A percentile compares a stretch with the other conserved stretches of the same genome.
Evolutionary conservation across 2,113 vertebrate species (phyloP).

Genomic region (Gallinago undulata): DNA sequence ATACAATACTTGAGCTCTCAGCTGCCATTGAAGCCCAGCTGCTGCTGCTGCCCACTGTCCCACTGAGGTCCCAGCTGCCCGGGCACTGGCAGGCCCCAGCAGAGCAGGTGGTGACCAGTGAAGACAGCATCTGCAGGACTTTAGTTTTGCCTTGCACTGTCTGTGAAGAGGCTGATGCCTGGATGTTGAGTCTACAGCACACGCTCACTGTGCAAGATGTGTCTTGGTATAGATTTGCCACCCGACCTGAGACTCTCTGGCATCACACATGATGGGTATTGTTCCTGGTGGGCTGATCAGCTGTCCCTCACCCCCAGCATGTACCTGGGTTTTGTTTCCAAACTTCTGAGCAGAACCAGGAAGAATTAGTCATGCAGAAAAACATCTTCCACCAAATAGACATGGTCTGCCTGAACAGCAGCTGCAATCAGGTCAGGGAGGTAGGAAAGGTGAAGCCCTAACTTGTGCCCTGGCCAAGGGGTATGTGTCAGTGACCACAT

Average conservation of each 20-base stretch:
- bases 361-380: neutral
- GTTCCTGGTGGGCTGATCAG: neutral
- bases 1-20: neutral
- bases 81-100: neutral
- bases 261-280: neutral
- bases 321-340: neutral
- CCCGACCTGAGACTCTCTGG: neutral
- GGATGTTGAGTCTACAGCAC: neutral
- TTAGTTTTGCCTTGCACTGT: neutral
- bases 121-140: neutral
- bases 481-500: neutral
- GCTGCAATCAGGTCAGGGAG: neutral
- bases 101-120: neutral
- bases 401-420: neutral
- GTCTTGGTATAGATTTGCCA: neutral
- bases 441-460: neutral
- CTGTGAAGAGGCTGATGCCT: neutral
- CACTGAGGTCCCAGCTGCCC: neutral
- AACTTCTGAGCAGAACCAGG: neutral
- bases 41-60: neutral
- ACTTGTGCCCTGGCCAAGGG: neutral
- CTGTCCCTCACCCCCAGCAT: neutral
- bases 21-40: neutral
- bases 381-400: neutral
- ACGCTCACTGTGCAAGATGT: rapidly evolving